A percentile compares a stretch with the other conserved stretches of the same genome.
These are phyloP conservation scores for Platycnemis pennipes DNA, from an alignment of 2,888 invertebrate species.

Conservation along the genomic window DNA sequence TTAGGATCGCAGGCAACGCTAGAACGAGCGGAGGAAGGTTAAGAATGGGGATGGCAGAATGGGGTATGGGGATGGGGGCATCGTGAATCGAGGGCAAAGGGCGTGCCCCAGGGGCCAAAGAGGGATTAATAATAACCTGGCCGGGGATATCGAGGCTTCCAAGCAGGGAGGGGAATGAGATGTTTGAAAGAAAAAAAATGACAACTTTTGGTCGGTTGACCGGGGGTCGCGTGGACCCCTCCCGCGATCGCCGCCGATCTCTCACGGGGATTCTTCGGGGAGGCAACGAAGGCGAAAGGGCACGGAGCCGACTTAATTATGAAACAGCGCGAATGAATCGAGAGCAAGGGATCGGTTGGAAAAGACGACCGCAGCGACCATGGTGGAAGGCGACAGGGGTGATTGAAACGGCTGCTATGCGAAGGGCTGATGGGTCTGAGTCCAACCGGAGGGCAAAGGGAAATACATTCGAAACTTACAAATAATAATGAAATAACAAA, in stretches of 20 bases:
- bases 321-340: background rate
- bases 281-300: background rate
- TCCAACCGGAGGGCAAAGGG: too few relatives aligned
- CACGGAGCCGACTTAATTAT: background rate
- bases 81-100: background rate
- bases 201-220: background rate
- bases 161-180: background rate
- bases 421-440: too few relatives aligned
- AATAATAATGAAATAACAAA: too few relatives aligned
- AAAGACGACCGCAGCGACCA: background rate
- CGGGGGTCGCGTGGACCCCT: background rate
- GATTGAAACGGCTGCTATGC: too few relatives aligned
- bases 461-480: too few relatives aligned
- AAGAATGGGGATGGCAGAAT: too few relatives aligned
- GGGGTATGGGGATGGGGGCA: background rate
- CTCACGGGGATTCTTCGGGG: background rate
- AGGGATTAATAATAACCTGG: conserved; percentile 55
- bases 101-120: conserved; percentile 41
- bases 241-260: background rate
- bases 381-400: too few relatives aligned
- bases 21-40: background rate
- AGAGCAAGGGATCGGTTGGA: background rate
- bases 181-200: background rate
- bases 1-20: background rate
- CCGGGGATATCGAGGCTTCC: conserved; percentile 3